phyloP scores from a whole-genome alignment of 2,797 vertebrate genomes.

The Falco novaeseelandiae region DNA sequence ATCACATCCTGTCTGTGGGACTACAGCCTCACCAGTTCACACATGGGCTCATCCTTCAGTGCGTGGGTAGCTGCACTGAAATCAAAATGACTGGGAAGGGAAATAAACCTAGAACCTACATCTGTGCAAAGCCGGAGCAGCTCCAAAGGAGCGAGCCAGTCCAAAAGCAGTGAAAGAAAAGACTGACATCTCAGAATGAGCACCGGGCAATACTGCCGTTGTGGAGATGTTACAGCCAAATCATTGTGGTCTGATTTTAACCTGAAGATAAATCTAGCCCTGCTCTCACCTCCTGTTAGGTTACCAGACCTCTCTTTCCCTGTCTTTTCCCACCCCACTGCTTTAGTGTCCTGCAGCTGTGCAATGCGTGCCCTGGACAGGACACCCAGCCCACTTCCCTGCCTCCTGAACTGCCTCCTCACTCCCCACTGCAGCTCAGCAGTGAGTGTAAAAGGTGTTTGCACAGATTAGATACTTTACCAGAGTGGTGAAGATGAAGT shows the following conservation, averaged over 20 bases:
- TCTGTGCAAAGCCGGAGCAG: not conserved
- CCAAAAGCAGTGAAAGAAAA: not conserved
- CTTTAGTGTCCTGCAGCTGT: not conserved
- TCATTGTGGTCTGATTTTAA: not conserved
- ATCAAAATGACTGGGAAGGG: not conserved
- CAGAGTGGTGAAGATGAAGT: constrained; percentile 99
- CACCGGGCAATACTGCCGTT: accelerated
- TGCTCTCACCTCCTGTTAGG: not conserved
- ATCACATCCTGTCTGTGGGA: not conserved
- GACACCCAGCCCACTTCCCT: not conserved
- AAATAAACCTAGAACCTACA: not conserved
- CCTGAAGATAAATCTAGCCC: not conserved
- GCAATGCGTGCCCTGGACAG: accelerated
- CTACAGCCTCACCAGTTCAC: not conserved
- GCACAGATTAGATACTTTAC: constrained; percentile 81
- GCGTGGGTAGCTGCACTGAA: not conserved
- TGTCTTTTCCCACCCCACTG: not conserved
- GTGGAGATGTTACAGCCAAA: not conserved
- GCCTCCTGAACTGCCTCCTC: accelerated
- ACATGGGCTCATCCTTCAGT: not conserved
- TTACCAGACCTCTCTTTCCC: not conserved
- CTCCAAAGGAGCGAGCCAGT: not conserved
- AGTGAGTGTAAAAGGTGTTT: accelerated
- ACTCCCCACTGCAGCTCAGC: accelerated
- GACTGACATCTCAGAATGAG: accelerated